phyloP scores from a whole-genome alignment of 2,113 vertebrate genomes.

The Cyanoramphus novaezelandiae region DNA sequence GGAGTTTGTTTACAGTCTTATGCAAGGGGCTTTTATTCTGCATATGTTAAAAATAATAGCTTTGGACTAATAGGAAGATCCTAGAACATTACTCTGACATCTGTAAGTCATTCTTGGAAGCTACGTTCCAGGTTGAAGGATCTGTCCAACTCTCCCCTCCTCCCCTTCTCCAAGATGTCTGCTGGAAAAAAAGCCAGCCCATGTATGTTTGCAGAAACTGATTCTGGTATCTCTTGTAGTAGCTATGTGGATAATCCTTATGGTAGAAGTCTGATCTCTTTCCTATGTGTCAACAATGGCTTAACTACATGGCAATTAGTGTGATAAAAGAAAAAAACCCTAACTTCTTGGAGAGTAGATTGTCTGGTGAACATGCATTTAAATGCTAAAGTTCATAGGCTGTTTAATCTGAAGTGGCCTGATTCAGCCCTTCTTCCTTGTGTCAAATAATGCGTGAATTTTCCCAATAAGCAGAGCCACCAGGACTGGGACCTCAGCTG shows the following conservation, averaged over 20 bases:
- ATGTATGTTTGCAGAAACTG: not conserved
- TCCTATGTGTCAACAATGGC: not conserved
- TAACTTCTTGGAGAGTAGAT: not conserved
- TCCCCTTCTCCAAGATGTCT: not conserved
- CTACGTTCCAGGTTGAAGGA: not conserved
- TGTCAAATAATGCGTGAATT: not conserved
- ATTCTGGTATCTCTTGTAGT: not conserved
- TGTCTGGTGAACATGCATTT: not conserved
- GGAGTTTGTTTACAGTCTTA: constrained; percentile 8
- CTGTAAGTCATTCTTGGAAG: constrained; percentile 40
- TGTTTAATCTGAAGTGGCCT: not conserved
- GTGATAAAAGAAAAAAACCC: not conserved
- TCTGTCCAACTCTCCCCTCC: not conserved
- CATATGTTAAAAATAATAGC: constrained; percentile 31
- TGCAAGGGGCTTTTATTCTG: not conserved
- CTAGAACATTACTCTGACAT: constrained; percentile 11
- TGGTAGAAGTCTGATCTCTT: not conserved
- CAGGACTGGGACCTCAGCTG: not conserved
- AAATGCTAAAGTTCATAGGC: not conserved
- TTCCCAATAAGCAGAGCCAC: not conserved
- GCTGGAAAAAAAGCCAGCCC: not conserved
- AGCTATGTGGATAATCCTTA: not conserved
- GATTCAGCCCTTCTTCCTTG: not conserved
- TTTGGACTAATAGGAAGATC: constrained; percentile 24
- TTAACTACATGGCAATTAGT: not conserved